phyloP scores from a whole-genome alignment of 2,797 vertebrate species.

The Lutjanus campechanus region DNA sequence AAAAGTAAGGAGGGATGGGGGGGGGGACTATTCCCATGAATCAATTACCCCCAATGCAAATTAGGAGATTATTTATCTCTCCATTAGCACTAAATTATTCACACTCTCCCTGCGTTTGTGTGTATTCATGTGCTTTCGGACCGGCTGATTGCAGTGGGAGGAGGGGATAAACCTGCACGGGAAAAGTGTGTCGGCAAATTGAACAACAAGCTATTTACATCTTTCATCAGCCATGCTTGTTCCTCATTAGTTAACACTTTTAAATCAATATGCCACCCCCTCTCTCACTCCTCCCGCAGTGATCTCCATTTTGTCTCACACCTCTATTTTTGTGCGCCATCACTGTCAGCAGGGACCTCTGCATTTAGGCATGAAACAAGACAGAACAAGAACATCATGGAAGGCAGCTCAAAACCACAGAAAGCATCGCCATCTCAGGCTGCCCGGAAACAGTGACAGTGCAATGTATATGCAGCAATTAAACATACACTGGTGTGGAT shows the following conservation, averaged over 20 bases:
- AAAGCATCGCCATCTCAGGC: neutral
- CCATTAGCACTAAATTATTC: slow-evolving; percentile 86
- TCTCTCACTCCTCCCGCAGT: slow-evolving; percentile 31
- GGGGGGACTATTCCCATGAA: slow-evolving; percentile 73
- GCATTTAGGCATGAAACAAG: neutral
- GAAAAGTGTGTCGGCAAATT: slow-evolving; percentile 70
- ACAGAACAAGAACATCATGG: neutral
- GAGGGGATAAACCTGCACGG: slow-evolving; percentile 54
- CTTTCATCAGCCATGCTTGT: slow-evolving; percentile 78
- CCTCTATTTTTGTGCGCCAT: slow-evolving; percentile 40
- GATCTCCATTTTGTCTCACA: slow-evolving; percentile 49
- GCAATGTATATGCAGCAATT: neutral
- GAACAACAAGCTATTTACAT: slow-evolving; percentile 83
- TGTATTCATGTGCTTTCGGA: slow-evolving; percentile 30
- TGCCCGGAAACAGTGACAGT: neutral
- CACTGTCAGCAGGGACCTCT: slow-evolving; percentile 26
- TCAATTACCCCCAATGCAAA: slow-evolving; percentile 81
- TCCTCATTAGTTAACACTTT: slow-evolving; percentile 82
- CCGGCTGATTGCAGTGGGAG: slow-evolving; percentile 39
- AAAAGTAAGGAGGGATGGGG: slow-evolving; percentile 26
- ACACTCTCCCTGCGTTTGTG: slow-evolving; percentile 54
- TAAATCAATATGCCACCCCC: slow-evolving; percentile 75
- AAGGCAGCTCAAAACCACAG: neutral
- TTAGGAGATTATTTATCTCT: slow-evolving; percentile 84
- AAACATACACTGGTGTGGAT: neutral